Conservation (phyloP, 2,113 vertebrate genomes). For the Stercorarius parasiticus region DNA sequence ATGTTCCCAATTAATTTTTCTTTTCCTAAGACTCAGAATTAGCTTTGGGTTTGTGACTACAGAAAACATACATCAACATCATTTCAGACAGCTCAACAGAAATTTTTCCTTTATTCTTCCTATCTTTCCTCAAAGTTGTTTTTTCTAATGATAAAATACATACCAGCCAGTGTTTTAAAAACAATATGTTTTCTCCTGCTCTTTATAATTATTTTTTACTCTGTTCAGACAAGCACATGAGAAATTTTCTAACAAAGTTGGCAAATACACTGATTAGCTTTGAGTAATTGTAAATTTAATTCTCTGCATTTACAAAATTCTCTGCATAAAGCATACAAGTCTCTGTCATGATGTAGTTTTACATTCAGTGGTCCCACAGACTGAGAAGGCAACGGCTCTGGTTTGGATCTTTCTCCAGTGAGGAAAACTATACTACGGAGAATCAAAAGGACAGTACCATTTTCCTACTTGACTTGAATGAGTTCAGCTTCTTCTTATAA, state of each 20-base stretch:
- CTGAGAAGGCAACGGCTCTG: neutral
- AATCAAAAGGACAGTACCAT: neutral
- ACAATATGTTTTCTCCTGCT: neutral
- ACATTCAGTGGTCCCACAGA: neutral
- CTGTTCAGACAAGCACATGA: neutral
- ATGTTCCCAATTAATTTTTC: constrained; percentile 25
- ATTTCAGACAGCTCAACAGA: neutral
- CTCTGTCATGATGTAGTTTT: neutral
- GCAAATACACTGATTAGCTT: neutral
- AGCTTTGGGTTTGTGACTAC: neutral
- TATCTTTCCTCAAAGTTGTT: neutral
- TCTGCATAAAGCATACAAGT: neutral
- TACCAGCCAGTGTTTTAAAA: neutral
- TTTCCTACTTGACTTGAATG: neutral
- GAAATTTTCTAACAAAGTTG: neutral
- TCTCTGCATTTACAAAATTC: neutral
- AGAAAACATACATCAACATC: neutral
- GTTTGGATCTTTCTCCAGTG: neutral
- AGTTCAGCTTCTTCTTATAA: neutral
- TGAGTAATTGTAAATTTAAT: neutral
- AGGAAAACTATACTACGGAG: neutral
- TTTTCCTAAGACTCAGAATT: neutral
- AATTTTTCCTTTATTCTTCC: neutral
- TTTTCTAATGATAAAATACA: neutral
- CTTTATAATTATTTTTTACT: neutral